phyloP scores from a whole-genome alignment of 2,113 vertebrate genomes.

The Chloebia gouldiae region DNA sequence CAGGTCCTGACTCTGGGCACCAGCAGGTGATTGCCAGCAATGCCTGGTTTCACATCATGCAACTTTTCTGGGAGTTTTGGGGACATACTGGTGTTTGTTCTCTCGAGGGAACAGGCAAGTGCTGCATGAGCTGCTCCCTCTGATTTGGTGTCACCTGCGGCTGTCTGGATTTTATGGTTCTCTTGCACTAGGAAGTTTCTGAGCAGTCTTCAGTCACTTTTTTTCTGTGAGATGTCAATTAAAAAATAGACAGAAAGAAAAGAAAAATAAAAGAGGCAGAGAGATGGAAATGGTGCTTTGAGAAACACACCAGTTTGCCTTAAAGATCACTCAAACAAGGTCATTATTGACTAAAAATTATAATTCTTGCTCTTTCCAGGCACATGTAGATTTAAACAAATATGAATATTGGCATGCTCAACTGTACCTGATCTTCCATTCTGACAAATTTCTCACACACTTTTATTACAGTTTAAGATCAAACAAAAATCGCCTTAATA shows the following conservation, averaged over 20 bases:
- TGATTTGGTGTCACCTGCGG: not conserved
- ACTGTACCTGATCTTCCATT: not conserved
- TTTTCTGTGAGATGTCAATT: not conserved
- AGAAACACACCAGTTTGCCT: not conserved
- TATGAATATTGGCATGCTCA: not conserved
- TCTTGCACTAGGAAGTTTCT: not conserved
- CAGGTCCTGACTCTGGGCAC: not conserved
- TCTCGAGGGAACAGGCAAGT: not conserved
- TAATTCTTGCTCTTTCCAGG: not conserved
- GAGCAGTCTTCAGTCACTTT: not conserved
- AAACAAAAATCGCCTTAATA: not conserved
- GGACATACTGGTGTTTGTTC: not conserved
- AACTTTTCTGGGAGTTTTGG: not conserved
- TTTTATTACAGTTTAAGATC: not conserved
- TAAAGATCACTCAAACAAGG: not conserved
- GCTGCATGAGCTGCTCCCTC: not conserved
- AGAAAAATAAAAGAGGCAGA: not conserved
- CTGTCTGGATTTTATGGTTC: not conserved
- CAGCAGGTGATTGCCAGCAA: rapidly evolving
- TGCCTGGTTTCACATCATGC: not conserved
- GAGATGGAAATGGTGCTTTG: not conserved
- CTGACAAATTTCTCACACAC: not conserved
- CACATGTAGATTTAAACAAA: not conserved
- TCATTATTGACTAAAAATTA: not conserved
- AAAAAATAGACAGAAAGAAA: too few relatives aligned